These are phyloP conservation scores for Menidia menidia DNA, from an alignment of 2,797 vertebrate genomes.

Conservation along the genomic window DNA sequence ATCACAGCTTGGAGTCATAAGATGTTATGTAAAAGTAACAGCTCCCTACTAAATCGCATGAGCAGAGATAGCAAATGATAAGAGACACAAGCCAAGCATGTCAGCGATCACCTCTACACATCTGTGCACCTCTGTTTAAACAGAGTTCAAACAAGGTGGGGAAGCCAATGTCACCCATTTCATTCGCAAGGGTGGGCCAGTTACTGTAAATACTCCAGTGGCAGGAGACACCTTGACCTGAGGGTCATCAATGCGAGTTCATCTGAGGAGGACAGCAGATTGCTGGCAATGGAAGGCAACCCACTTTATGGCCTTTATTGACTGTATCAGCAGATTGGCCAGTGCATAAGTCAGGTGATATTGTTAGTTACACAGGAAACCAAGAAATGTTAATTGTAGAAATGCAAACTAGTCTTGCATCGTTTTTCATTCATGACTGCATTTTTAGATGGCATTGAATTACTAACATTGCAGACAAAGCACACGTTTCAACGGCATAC, in stretches of 20 bases:
- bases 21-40: slow-evolving; percentile 24
- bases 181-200: background rate
- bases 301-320: background rate
- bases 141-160: slow-evolving; percentile 28
- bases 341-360: background rate
- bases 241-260: slow-evolving; percentile 40
- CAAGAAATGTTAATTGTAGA: background rate
- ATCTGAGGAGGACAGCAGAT: slow-evolving; percentile 46
- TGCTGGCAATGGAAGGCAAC: slow-evolving; percentile 31
- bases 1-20: slow-evolving; percentile 17
- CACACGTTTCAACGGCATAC: no score
- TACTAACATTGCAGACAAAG: background rate
- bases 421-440: background rate
- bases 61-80: slow-evolving; percentile 61
- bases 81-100: slow-evolving; percentile 20
- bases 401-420: background rate
- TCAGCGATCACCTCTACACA: slow-evolving; percentile 34
- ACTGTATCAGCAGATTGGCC: background rate
- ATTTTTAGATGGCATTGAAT: background rate
- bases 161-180: background rate
- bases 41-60: slow-evolving; percentile 16
- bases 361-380: background rate
- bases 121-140: background rate
- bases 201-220: background rate
- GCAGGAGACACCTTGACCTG: slow-evolving; percentile 13